These are phyloP conservation scores for Enteromius fasciolatus DNA, from an alignment of 2,797 vertebrate genomes.

Conservation along the genomic window DNA sequence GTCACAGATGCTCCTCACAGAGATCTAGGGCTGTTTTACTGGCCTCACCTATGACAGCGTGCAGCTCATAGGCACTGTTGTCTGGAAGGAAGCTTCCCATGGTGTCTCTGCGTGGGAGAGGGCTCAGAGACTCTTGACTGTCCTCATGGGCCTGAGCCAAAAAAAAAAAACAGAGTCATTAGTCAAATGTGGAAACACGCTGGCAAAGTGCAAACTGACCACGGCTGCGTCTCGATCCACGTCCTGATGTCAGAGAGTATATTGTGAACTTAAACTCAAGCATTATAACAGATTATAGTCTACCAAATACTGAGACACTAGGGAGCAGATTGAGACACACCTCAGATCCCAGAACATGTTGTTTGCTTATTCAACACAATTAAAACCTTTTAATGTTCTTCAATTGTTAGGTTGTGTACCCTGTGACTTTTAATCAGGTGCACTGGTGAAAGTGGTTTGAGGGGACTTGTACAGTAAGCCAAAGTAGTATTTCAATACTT, in stretches of 20 bases:
- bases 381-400: background rate
- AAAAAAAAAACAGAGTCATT: background rate
- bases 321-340: background rate
- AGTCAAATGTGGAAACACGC: background rate
- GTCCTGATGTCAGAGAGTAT: background rate
- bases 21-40: background rate
- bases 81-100: constrained; percentile 94
- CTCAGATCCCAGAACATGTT: background rate
- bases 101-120: constrained; percentile 83
- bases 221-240: background rate
- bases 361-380: background rate
- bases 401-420: background rate
- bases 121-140: constrained; percentile 90
- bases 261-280: background rate
- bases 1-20: background rate
- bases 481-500: background rate
- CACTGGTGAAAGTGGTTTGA: constrained; percentile 5
- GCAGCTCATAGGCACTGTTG: constrained; percentile 88
- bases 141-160: constrained; percentile 89
- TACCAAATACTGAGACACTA: background rate
- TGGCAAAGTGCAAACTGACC: background rate
- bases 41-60: constrained; percentile 84
- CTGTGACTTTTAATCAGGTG: constrained; percentile 4
- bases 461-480: background rate
- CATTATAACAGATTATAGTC: background rate